phyloP scores from a whole-genome alignment of 2,888 invertebrate genomes.

The Drosophila subquinaria region DNA sequence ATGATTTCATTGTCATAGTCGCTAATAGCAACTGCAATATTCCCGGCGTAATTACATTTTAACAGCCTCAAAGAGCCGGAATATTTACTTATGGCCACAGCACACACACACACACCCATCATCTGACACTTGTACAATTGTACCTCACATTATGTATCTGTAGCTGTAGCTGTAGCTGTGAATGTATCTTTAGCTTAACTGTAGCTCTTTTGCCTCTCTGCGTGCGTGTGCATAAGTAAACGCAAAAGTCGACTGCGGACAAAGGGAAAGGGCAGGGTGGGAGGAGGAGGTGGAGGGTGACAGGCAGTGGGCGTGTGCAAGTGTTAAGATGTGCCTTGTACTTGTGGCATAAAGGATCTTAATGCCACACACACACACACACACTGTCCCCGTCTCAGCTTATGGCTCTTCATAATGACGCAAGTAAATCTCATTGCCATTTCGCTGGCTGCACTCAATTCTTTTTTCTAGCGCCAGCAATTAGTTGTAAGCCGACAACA shows the following conservation, averaged over 20 bases:
- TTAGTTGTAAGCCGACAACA: constrained; percentile 64
- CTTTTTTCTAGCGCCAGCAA: constrained; percentile 62
- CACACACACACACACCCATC: constrained; percentile 16
- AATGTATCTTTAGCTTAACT: constrained; percentile 17
- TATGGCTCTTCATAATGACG: constrained; percentile 72
- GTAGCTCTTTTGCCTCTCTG: constrained; percentile 34
- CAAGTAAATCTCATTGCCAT: constrained; percentile 79
- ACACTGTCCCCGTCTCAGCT: constrained; percentile 35
- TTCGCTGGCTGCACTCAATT: constrained; percentile 74
- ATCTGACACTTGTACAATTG: constrained; percentile 35
- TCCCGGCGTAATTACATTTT: constrained; percentile 75
- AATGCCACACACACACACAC: constrained; percentile 1
- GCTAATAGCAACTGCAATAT: constrained; percentile 77
- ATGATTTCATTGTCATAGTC: constrained; percentile 79
- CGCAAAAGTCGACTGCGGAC: constrained; percentile 30
- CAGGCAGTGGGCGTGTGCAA: constrained; percentile 54
- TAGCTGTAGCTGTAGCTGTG: constrained; percentile 24
- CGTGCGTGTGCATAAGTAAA: constrained; percentile 62
- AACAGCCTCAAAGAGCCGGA: constrained; percentile 73
- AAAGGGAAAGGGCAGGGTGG: not conserved
- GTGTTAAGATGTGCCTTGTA: constrained; percentile 58
- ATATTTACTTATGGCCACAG: constrained; percentile 69
- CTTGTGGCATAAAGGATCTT: constrained; percentile 46
- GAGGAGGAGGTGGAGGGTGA: not conserved
- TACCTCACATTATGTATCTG: constrained; percentile 19